These are phyloP conservation scores for Malthinus flaveolus DNA, from an alignment of 2,888 invertebrate genomes.

Conservation along the genomic window DNA sequence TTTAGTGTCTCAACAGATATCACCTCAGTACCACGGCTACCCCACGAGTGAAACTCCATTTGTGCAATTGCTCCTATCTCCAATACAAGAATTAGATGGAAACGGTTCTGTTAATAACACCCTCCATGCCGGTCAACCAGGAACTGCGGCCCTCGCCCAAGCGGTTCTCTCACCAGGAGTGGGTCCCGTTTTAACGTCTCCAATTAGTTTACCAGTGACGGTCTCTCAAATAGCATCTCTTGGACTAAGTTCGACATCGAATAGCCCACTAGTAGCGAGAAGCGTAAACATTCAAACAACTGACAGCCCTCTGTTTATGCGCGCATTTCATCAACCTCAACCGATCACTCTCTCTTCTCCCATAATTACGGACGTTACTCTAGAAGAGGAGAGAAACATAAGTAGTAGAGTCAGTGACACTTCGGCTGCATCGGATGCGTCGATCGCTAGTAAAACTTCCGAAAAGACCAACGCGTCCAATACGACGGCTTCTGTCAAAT, in stretches of 20 bases:
- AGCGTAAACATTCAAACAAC: conserved; percentile 35
- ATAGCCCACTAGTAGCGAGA: conserved; percentile 53
- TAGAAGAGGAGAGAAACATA: conserved; percentile 30
- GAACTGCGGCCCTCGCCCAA: conserved; percentile 78
- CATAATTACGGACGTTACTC: conserved; percentile 29
- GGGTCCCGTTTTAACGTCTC: conserved; percentile 55
- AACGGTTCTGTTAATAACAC: conserved; percentile 72
- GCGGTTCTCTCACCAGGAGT: conserved; percentile 70
- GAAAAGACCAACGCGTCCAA: conserved; percentile 47
- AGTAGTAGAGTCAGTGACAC: conserved; percentile 50
- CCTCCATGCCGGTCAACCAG: conserved; percentile 70
- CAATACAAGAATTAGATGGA: conserved; percentile 83
- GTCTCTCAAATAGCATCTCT: conserved; percentile 63
- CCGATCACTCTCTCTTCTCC: conserved; percentile 14
- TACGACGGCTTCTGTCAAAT: conserved; percentile 45
- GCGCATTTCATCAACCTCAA: conserved; percentile 28
- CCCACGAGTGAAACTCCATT: conserved; percentile 67
- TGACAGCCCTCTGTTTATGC: conserved; percentile 40
- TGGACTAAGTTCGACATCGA: conserved; percentile 56
- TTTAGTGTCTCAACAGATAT: conserved; percentile 68
- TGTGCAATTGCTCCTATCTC: conserved; percentile 77
- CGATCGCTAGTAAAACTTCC: conserved; percentile 48
- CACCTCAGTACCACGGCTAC: conserved; percentile 48
- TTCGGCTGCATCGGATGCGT: conserved; percentile 49
- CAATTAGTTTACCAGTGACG: conserved; percentile 62